Conservation (phyloP, 2,888 invertebrate genomes). For the Portevinia maculata region DNA sequence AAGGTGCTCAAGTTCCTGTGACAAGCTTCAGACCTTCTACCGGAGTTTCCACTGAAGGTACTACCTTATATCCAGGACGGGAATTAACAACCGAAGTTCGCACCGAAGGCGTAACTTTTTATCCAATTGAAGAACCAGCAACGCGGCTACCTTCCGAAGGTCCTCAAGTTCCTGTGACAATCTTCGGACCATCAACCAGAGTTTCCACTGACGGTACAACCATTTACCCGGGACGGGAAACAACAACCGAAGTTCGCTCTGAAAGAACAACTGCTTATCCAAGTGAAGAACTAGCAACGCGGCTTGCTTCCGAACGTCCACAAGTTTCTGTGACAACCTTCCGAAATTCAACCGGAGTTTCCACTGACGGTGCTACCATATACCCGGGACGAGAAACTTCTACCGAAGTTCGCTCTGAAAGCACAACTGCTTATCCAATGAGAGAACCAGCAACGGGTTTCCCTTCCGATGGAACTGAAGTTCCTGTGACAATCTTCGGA, state of each 20-base stretch:
- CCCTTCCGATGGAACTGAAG: too few species aligned
- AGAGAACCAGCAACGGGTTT: conserved; percentile 12
- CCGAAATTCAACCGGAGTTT: too few species aligned
- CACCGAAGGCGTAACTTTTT: not conserved
- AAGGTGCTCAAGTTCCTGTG: not conserved
- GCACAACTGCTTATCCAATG: not conserved
- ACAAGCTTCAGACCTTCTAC: not conserved
- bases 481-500: not conserved
- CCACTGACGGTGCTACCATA: too few species aligned
- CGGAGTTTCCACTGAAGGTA: not conserved
- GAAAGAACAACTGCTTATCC: not conserved
- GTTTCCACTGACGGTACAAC: not conserved
- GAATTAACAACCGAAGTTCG: conserved; percentile 13
- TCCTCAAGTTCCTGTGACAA: not conserved
- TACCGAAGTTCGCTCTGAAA: not conserved
- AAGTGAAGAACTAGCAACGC: not conserved
- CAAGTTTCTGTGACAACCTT: too few species aligned
- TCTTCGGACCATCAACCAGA: not conserved
- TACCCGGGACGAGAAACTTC: not conserved
- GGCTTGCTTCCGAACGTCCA: not conserved
- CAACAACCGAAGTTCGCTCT: too few species aligned
- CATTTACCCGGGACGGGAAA: not conserved
- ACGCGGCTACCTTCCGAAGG: not conserved
- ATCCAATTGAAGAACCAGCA: conserved; percentile 6
- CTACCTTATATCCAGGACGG: not conserved